Conservation (phyloP, 2,797 vertebrate genomes). For the Scolopax bukidnonensis region DNA sequence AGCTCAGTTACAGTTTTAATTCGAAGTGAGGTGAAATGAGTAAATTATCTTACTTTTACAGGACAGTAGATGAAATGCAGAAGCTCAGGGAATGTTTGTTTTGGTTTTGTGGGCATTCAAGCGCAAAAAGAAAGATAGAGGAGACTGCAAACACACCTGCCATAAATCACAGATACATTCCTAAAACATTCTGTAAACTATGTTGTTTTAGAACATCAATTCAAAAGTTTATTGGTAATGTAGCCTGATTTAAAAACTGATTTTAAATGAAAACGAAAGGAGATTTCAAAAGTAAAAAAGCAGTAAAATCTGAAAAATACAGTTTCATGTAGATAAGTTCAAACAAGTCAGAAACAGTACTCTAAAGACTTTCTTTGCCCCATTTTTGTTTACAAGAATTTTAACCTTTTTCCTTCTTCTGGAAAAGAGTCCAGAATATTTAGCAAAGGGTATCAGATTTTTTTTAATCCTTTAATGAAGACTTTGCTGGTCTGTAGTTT, state of each 20-base stretch:
- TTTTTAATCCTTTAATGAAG: slow-evolving; percentile 6
- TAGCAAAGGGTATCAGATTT: not conserved
- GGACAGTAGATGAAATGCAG: not conserved
- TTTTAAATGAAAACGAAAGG: not conserved
- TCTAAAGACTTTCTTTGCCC: not conserved
- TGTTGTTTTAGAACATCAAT: not conserved
- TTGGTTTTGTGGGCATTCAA: not conserved
- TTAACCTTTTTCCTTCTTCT: not conserved
- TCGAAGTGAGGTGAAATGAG: not conserved
- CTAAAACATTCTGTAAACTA: not conserved
- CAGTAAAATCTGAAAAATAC: not conserved
- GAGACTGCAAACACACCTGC: not conserved
- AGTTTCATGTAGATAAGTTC: not conserved
- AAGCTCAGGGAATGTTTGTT: not conserved
- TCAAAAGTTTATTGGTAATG: not conserved
- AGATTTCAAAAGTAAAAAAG: not conserved
- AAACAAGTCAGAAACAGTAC: not conserved
- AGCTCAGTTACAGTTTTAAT: not conserved
- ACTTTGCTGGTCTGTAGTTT: not conserved
- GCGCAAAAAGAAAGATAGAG: not conserved
- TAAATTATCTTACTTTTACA: not conserved
- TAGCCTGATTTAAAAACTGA: not conserved
- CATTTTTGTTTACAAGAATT: not conserved
- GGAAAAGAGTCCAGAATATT: not conserved
- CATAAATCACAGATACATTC: not conserved